Evolutionary conservation across 2,797 vertebrate species (phyloP), one percentile per base, ranked within the genome.

Genomic region (Protonibea diacanthus): DNA sequence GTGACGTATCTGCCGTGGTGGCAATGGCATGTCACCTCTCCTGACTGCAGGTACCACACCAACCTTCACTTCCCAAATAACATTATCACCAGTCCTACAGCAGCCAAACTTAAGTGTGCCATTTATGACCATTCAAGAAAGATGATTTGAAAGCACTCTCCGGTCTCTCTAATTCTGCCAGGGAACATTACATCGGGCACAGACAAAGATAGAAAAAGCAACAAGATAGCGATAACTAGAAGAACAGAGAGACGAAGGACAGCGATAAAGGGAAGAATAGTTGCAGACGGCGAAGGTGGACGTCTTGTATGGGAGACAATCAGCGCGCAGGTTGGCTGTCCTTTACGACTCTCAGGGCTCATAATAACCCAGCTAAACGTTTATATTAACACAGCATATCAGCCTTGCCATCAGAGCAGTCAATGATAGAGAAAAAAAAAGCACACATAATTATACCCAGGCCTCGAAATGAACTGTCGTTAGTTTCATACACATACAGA

Each of bases 381-480:
- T 95, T 94, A 94, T 95, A 95, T 95, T 96, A 96, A 94, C 94
- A 94, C 94, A 82, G 93, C 92, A 90, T 94, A 95, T 95, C 94
- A 93, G 92, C 90, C 86, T 91, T 71, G 88, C 93, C 91, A 94
- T 95, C 94, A 90, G 83, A 92, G 87, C 90, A 94, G 95, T 95
- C 94, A 95, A 94, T 94, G 95, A 95, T 94, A 94, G 93, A 94
- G 83, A 65, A 74, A 88, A 92, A 92, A 33, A 92, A 93, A 92
- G 83, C 89, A 89, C 92, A 94, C 94, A 91, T 95, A 96, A 96
- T 96, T 95, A 95, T 94, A 88, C 90, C 87, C 76, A 71, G 82
- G 87, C 86, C 88, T 90, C 81, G 85, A 92, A 96, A 96, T 94
- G 94, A 96, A 95, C 94, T 93, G 94, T 92, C 94, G 93, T 94